These are phyloP conservation scores for Propithecus deckenii DNA, from an alignment of 2,797 vertebrate species.

Conservation along the genomic window DNA sequence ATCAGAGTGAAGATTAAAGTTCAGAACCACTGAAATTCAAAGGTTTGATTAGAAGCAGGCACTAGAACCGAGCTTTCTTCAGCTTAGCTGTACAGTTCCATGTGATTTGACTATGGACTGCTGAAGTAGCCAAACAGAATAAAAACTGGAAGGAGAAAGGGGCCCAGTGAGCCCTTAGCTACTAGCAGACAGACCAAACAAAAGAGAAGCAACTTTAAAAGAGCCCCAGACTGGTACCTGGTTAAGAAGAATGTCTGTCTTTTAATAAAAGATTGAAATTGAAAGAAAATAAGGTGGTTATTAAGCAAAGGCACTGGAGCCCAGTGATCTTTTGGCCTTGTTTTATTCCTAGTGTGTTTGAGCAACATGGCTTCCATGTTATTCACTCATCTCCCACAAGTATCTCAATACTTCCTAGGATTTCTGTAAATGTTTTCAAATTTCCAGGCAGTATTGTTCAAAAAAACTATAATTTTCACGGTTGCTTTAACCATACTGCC, in stretches of 20 bases:
- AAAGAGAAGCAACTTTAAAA: not conserved
- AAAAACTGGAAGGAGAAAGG: not conserved
- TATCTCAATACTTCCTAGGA: not conserved
- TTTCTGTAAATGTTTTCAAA: not conserved
- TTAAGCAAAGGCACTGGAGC: not conserved
- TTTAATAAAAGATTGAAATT: not conserved
- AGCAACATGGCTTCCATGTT: not conserved
- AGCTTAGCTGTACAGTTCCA: not conserved
- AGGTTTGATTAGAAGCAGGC: constrained; percentile 9
- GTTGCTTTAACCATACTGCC: not conserved
- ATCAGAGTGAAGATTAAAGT: constrained; percentile 10
- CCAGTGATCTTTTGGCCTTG: not conserved
- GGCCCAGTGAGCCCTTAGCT: not conserved
- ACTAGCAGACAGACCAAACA: not conserved
- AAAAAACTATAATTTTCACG: not conserved
- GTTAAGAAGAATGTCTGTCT: not conserved
- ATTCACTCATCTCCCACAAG: not conserved
- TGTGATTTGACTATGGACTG: not conserved
- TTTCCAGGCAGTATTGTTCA: not conserved
- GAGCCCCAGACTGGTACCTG: not conserved
- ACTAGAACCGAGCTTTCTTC: not conserved
- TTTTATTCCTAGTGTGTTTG: not conserved
- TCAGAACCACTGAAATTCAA: constrained; percentile 1
- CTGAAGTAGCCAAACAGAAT: not conserved
- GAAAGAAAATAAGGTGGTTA: not conserved